Evolutionary conservation across 2,888 invertebrate genomes (phyloP).

Genomic region (Disparrhopalites patrizii): DNA sequence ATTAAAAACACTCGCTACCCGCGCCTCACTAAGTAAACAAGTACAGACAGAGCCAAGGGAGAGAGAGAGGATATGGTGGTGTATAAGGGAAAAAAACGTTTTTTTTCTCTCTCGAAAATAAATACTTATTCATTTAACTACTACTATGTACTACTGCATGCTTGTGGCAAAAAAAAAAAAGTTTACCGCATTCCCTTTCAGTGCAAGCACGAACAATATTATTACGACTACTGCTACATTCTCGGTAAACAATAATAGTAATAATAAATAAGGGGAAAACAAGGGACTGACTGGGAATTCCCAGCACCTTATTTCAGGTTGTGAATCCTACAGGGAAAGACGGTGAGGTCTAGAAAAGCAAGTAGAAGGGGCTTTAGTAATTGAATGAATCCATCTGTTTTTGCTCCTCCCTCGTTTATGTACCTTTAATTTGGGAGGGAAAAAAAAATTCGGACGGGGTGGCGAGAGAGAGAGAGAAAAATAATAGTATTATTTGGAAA

Average conservation of each 20-base stretch:
- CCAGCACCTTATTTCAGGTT: too few relatives aligned
- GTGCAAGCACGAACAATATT: too few relatives aligned
- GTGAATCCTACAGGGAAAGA: background rate
- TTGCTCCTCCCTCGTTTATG: too few relatives aligned
- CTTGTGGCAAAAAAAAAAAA: too few relatives aligned
- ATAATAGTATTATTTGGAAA: too few relatives aligned
- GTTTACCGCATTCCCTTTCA: too few relatives aligned
- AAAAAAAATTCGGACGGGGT: too few relatives aligned
- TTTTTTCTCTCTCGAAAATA: too few relatives aligned
- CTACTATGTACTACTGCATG: conserved; percentile 1
- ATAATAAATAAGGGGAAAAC: background rate
- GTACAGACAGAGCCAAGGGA: too few relatives aligned
- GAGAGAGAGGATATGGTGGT: background rate
- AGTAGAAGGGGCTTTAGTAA: background rate
- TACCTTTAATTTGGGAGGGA: too few relatives aligned
- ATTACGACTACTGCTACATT: too few relatives aligned
- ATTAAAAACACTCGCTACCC: conserved; percentile 21
- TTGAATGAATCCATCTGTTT: conserved; percentile 10
- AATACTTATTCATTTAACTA: background rate
- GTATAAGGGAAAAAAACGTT: background rate
- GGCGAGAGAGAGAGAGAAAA: too few relatives aligned
- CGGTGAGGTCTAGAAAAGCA: background rate
- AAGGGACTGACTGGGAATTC: background rate
- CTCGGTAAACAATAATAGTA: background rate
- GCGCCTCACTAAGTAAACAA: conserved; percentile 11